These are phyloP conservation scores for Bombus balteatus DNA, from an alignment of 1,140 invertebrate genomes.

Conservation along the genomic window DNA sequence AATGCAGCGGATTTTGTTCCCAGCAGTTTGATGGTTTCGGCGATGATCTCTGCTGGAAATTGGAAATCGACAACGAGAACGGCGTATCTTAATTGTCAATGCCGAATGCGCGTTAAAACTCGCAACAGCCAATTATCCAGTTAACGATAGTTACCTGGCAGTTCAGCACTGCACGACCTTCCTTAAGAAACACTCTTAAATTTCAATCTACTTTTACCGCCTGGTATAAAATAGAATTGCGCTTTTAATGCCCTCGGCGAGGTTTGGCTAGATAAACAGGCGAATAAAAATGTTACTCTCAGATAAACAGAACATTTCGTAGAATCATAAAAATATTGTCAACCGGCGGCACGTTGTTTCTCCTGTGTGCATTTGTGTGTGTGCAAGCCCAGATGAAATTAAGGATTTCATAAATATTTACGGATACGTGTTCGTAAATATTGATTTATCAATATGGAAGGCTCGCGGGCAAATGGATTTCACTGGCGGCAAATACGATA, in stretches of 20 bases:
- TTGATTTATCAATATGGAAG: background rate
- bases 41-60: too few species aligned
- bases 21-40: too few species aligned
- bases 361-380: fast-evolving
- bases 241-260: background rate
- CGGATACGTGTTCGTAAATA: background rate
- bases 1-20: too few species aligned
- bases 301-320: background rate
- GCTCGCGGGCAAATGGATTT: background rate
- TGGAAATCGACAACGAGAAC: too few species aligned
- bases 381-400: background rate
- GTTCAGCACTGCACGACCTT: background rate
- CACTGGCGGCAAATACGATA: background rate
- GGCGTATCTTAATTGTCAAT: background rate
- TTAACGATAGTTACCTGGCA: background rate
- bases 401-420: background rate
- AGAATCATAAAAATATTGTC: background rate
- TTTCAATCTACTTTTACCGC: background rate
- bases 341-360: background rate
- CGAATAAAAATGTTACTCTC: background rate
- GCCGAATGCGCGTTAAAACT: background rate
- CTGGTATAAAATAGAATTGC: background rate
- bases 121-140: background rate
- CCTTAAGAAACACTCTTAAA: background rate
- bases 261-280: background rate